Base-by-base conservation (phyloP, 2,113 vertebrate genomes). In the Scolopax mira region DNA sequence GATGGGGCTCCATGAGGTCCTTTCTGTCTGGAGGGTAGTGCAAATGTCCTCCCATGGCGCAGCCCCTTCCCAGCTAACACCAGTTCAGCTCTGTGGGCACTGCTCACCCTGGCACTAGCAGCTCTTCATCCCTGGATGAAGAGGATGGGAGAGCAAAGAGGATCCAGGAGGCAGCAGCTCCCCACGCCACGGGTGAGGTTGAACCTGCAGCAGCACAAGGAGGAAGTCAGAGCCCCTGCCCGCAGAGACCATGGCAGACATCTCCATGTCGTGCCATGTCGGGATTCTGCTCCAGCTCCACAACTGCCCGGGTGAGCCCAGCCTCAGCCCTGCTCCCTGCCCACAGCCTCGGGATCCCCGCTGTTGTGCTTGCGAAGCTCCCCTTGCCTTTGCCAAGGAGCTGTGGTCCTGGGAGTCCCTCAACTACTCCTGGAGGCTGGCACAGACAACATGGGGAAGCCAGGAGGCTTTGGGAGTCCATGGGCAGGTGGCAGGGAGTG, bases 261-360 rank as follows among this genome's bases (percentile, higher is more conserved):
- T n/a, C 61, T 27, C n/a, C 1, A 0, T 28, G 23, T 49, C 0
- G 0, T 66, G 41, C 78, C 67, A 52, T 2, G 0, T 0, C 0
- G 3, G 12, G 49, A 5, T 80, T 23, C 37, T 0, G 1, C 51
- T 60, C 55, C 48, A 39, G 61, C 48, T 42, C 39, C 58, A 30
- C 31, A 33, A 39, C 33, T 64, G 42, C 74, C 28, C 41, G 27
- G 41, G 65, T 6, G 2, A 66, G 35, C 18, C 49, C 33, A 37
- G 46, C 52, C 54, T 23, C 60, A n/a, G 71, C 44, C 0, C 0
- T 8, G 41, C 44, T 57, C 49, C 54, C 41, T 31, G 7, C 55
- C 41, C 65, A 41, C 79, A 57, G 33, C 62, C 30, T 31, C 1
- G 5, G 67, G 8, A 55, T 10, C 49, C 3, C 1, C 0, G 1